Evolutionary conservation across 2,797 vertebrate species (phyloP), one percentile per base, ranked within the genome.

Genomic region (Huso huso): DNA sequence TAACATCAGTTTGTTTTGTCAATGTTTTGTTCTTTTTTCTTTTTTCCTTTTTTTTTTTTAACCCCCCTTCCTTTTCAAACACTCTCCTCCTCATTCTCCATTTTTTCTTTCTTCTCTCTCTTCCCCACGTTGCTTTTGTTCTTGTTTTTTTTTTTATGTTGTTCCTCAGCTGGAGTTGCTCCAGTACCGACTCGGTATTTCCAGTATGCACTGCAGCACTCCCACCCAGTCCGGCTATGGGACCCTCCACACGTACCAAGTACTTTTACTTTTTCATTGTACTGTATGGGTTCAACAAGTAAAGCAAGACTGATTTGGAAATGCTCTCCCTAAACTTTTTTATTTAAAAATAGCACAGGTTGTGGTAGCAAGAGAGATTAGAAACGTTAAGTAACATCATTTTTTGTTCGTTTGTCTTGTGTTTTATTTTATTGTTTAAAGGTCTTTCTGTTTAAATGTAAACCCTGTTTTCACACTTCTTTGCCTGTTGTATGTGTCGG

Each of bases 231-330:
- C 92, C 86, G 91, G 94, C 90, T 92, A 91, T 91, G 94, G 92
- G 92, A 93, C 88, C 89, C 90, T 95, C 87, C 93, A 96, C 90
- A 93, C 93, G 88, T 97, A 97, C 87, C 95, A 99, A 97, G 96
- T 99, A 98, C 93, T 93, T 87, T 77, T 90, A 92, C 81, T 88
- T 92, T 90, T 93, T 89, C 82, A 86, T 79, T 86, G 81, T 77
- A 72, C 80, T 81, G 77, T 71, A 77, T 66, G 82, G 82, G 79
- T 82, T 78, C 84, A 83, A 76, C 82, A 86, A 84, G 83, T 83
- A 84, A 49, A 6, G 18, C 63, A 9, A 71, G 62, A 51, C 59
- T 4, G 8, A 18, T 65, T 49, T 1, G 66, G 3, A 7, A 1
- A 7, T n/a, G 4, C 7, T 12, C 15, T 6, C 13, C 6, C 13